These are phyloP conservation scores for Diacarnus erythraeanus DNA, from an alignment of 37 sponge, comb jelly and placozoan species.

Conservation along the genomic window DNA sequence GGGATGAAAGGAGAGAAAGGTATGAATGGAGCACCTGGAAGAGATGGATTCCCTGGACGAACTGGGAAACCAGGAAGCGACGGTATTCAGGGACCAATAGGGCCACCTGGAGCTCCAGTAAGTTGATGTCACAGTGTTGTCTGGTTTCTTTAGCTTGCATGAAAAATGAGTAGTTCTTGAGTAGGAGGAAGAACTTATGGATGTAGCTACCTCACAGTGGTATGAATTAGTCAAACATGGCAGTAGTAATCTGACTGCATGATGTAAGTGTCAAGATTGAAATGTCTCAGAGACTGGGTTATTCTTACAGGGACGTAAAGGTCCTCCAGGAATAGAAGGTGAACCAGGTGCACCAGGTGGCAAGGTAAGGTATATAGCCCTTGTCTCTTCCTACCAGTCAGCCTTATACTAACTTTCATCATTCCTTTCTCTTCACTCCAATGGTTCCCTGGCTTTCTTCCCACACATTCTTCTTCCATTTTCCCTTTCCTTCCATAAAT, in stretches of 20 bases:
- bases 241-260: background rate
- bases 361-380: background rate
- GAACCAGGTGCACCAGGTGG: background rate
- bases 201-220: too few relatives aligned
- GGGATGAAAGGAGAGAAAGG: slow-evolving; percentile 3
- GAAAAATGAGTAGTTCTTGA: too few relatives aligned
- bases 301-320: slow-evolving; percentile 10
- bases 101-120: slow-evolving; percentile 14
- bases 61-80: slow-evolving; percentile 16
- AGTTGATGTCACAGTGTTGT: too few relatives aligned
- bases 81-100: background rate
- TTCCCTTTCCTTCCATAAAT: too few relatives aligned
- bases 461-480: too few relatives aligned
- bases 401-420: too few relatives aligned
- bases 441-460: background rate
- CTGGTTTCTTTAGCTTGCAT: too few relatives aligned
- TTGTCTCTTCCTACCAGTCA: too few relatives aligned
- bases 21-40: background rate
- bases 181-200: too few relatives aligned
- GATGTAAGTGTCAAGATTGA: too few relatives aligned
- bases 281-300: too few relatives aligned
- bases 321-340: slow-evolving; percentile 5
- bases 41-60: slow-evolving; percentile 13
- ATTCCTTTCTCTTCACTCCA: background rate
- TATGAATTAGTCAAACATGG: background rate